Base-by-base conservation (phyloP, 2,113 vertebrate species). In the Euleptes europaea region DNA sequence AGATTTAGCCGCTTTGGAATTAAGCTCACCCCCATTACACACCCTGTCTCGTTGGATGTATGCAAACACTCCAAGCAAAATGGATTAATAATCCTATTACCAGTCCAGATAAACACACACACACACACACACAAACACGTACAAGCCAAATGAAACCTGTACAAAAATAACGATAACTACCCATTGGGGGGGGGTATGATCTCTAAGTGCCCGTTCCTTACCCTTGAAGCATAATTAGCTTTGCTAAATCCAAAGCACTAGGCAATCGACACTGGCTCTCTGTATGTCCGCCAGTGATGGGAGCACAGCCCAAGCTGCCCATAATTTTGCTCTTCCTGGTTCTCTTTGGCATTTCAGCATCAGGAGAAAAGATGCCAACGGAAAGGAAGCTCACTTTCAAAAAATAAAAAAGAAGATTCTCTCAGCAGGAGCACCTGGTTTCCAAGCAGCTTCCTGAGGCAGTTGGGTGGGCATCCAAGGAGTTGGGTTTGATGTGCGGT, bases 71-170 rank as follows among this genome's bases (percentile, higher is more conserved):
- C 90, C 92, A 90, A 93, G 66, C 84, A 89, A 91, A 93, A 92
- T 88, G 93, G 92, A 94, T 95, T 92, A 94, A 94, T 93, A 86
- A 93, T 92, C 82, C 89, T 82, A 67, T 94, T 94, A 94, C 93
- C 90, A 82, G 89, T 69, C 84, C 88, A 92, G 93, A 94, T 94
- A 93, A 94, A 93, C 93, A 14, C 17, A 13, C 35, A 23, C 11
- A 74, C 40, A 28, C 72, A 75, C 73, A 75, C 70, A 70, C 31
- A 78, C 65, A 4, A 54, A 78, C 49, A 83, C n/a, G 13, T 91
- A 90, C 93, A 90, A 67, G 91, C 83, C 87, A 93, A 88, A 91
- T 91, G 90, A 84, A 93, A 89, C 71, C 88, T 82, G 90, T 69
- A 49, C 88, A 92, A 93, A 93, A 95, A 94, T 91, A 88, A 93